Percentiles rank a stretch among this genome's conserved stretches.
Conservation (phyloP, 2,113 vertebrate genomes). For the Anseranas semipalmata region DNA sequence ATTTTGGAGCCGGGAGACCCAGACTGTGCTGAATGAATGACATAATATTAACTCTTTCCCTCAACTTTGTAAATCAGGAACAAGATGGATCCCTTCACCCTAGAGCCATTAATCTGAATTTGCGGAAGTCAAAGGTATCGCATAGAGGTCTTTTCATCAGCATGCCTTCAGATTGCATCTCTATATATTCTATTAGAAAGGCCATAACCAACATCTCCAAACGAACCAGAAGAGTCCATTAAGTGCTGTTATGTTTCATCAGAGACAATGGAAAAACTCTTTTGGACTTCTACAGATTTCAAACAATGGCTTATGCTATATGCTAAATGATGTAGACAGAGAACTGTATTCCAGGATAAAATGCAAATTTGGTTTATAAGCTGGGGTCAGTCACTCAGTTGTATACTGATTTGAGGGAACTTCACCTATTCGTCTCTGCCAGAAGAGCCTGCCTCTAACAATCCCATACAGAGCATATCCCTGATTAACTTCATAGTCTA, state of each 20-base stretch:
- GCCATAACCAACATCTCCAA: not conserved
- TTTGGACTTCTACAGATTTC: not conserved
- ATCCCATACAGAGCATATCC: not conserved
- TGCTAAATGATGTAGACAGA: not conserved
- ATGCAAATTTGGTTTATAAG: not conserved
- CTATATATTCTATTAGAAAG: not conserved
- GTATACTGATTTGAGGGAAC: not conserved
- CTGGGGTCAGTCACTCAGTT: not conserved
- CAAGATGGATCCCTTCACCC: not conserved
- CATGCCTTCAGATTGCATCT: not conserved
- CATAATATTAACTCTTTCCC: not conserved
- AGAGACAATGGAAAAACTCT: not conserved
- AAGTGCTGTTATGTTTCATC: not conserved
- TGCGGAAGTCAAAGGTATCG: not conserved
- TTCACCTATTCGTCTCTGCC: not conserved
- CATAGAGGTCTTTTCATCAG: not conserved
- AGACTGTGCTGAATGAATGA: not conserved
- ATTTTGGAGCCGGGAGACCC: fast-evolving
- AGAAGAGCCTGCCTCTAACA: not conserved
- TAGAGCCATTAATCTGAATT: not conserved
- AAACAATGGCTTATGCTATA: not conserved
- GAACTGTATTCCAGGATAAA: not conserved
- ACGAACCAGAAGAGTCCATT: not conserved
- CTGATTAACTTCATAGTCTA: not conserved
- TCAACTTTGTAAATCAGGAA: not conserved